These are phyloP conservation scores for Erebia palarica DNA, from an alignment of 2,888 invertebrate species.

Conservation along the genomic window DNA sequence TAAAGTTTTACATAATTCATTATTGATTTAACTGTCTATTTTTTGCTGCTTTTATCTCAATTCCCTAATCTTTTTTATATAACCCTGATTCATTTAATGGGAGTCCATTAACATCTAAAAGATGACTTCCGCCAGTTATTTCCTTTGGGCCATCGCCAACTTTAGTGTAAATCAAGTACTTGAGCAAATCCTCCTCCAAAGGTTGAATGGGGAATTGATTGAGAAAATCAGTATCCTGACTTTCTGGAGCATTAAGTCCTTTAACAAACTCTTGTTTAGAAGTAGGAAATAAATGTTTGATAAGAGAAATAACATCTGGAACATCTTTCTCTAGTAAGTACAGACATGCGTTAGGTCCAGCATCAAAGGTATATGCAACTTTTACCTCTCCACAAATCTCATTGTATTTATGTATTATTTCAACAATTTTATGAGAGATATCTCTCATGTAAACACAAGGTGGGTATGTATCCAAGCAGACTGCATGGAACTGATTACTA, in stretches of 20 bases:
- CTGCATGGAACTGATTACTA: constrained; percentile 98
- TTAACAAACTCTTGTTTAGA: constrained; percentile 63
- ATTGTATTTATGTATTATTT: constrained; percentile 93
- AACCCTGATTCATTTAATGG: constrained; percentile 9
- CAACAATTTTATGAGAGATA: constrained; percentile 89
- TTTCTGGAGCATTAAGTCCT: constrained; percentile 51
- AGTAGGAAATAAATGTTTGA: constrained; percentile 89
- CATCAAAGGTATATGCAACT: constrained; percentile 99
- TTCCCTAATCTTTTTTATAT: neutral
- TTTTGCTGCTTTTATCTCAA: neutral
- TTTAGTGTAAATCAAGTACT: constrained; percentile 92
- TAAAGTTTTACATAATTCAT: too few species aligned
- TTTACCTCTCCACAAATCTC: constrained; percentile 83
- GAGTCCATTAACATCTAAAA: constrained; percentile 57
- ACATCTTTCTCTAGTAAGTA: constrained; percentile 91
- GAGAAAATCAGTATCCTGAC: constrained; percentile 48
- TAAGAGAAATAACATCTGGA: constrained; percentile 84
- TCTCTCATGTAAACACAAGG: constrained; percentile 97
- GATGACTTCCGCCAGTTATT: constrained; percentile 63
- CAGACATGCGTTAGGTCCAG: constrained; percentile 97
- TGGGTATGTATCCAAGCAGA: constrained; percentile 96
- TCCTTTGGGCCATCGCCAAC: constrained; percentile 90
- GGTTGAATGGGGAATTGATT: constrained; percentile 60
- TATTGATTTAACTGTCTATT: too few species aligned
- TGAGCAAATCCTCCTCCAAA: constrained; percentile 82